Evolutionary conservation across 2,797 vertebrate genomes (phyloP), one percentile per base, ranked within the genome.

Genomic region (Acomys russatus): DNA sequence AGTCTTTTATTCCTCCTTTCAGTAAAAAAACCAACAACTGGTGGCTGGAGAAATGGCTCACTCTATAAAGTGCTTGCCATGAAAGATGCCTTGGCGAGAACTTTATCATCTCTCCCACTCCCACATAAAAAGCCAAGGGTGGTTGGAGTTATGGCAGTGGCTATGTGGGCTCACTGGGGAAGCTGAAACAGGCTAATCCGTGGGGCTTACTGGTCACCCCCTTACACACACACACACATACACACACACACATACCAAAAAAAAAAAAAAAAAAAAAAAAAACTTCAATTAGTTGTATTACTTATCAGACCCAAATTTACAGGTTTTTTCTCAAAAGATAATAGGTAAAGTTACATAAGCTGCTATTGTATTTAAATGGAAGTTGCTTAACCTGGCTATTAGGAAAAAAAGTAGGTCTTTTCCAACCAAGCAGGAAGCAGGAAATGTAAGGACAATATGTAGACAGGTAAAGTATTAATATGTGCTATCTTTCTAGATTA

Each of bases 401-500:
- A 68, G 59, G 78, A 88, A 66, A 9, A 9, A 66, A 11, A 11
- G 20, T 79, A 7, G 6, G 30, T 91, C 25, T 93, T 96, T 92
- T 33, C 95, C 85, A 82, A 70, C 33, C 76, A 96, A 68, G 22
- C 12, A 10, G 51, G 33, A 44, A 44, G 25, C 51, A 23, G 51
- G 33, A 93, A 82, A 63, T 71, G 63, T 93, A 88, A 91, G n/a
- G 28, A 88, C 25, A 73, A 28, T 61, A 51, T 49, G 38, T 92
- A n/a, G 88, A 70, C 76, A 64, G 0, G 54, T 28, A 7, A 22
- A 64, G 33, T 54, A 93, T 79, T 88, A 68, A 25, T 68, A 84
- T 91, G 35, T 83, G 22, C 17, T 94, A 15, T 91, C 30, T 78
- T 94, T 82, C 68, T 83, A 87, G 35, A 80, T 92, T 93, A 80